Evolutionary conservation across 2,113 vertebrate genomes (phyloP).

Genomic region (Hymenochirus boettgeri): DNA sequence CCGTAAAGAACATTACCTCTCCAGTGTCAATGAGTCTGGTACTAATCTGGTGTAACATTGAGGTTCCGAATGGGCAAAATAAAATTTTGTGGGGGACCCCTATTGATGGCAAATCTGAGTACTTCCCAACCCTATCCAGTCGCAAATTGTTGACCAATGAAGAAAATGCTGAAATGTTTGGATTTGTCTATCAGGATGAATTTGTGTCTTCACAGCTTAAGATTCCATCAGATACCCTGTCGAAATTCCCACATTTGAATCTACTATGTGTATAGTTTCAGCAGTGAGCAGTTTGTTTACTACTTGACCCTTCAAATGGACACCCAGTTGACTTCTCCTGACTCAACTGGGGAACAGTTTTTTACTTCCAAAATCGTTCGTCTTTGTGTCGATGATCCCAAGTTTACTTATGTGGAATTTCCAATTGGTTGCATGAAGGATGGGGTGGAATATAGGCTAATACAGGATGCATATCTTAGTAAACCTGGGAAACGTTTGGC

Average conservation of each 20-base stretch:
- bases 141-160: slow-evolving; percentile 93
- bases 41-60: slow-evolving; percentile 98
- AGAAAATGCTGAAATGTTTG: slow-evolving; percentile 97
- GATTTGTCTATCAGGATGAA: slow-evolving; percentile 97
- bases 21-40: slow-evolving; percentile 86
- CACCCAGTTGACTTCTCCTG: slow-evolving; percentile 90
- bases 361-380: slow-evolving; percentile 98
- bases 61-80: slow-evolving; percentile 75
- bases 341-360: slow-evolving; percentile 92
- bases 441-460: slow-evolving; percentile 90
- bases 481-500: slow-evolving; percentile 84
- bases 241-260: slow-evolving; percentile 98
- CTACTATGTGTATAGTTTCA: slow-evolving; percentile 97
- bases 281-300: slow-evolving; percentile 97
- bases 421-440: slow-evolving; percentile 93
- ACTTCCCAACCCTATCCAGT: slow-evolving; percentile 94
- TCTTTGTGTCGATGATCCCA: slow-evolving; percentile 92
- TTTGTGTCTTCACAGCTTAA: slow-evolving; percentile 97
- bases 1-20: slow-evolving; percentile 98
- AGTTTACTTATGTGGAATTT: slow-evolving; percentile 97
- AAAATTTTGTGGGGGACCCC: slow-evolving; percentile 96
- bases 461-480: slow-evolving; percentile 92
- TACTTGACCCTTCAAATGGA: slow-evolving; percentile 96
- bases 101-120: slow-evolving; percentile 95
- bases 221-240: slow-evolving; percentile 94